phyloP scores from a whole-genome alignment of 30 jellyfish, hydroid and myxozoan genomes.

The Rhopilema esculentum region DNA sequence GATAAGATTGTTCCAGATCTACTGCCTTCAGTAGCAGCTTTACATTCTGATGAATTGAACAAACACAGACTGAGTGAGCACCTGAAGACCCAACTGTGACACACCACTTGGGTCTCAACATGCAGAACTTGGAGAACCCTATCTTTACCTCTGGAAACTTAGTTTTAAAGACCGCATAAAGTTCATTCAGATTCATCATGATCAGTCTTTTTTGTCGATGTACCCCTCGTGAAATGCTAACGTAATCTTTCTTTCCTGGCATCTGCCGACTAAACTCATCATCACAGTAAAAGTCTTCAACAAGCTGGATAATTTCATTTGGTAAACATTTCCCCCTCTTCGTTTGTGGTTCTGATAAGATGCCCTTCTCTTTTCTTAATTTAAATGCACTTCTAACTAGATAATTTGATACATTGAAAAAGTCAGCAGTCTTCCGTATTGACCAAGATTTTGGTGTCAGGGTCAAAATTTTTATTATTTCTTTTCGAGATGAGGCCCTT shows the following conservation, averaged over 20 bases:
- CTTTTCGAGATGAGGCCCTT: conserved; percentile 43
- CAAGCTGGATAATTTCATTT: conserved; percentile 12
- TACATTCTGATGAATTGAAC: conserved; percentile 5
- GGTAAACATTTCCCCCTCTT: conserved; percentile 31
- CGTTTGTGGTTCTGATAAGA: conserved; percentile 25
- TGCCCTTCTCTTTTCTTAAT: conserved; percentile 30
- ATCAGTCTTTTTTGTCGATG: conserved; percentile 14
- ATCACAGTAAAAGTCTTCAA: conserved; percentile 28
- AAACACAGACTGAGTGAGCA: conserved; percentile 9
- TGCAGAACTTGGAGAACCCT: conserved; percentile 73
- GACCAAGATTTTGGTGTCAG: conserved; percentile 60
- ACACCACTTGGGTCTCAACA: conserved; percentile 1
- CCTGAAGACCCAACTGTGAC: conserved; percentile 9
- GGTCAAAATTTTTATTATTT: conserved; percentile 11
- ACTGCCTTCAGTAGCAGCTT: conserved; percentile 2
- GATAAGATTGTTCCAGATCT: not conserved
- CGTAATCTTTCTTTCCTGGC: conserved; percentile 37
- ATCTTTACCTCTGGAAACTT: conserved; percentile 57
- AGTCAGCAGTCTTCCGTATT: conserved; percentile 36
- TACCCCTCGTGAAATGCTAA: not conserved
- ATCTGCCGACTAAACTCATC: conserved; percentile 27
- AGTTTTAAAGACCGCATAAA: not conserved
- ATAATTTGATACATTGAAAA: conserved; percentile 21
- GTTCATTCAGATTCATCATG: not conserved
- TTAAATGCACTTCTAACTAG: conserved; percentile 43